A percentile compares a stretch with the other conserved stretches of the same genome.
phyloP scores from a whole-genome alignment of 2,888 invertebrate genomes.

The Autographa pulchrina region DNA sequence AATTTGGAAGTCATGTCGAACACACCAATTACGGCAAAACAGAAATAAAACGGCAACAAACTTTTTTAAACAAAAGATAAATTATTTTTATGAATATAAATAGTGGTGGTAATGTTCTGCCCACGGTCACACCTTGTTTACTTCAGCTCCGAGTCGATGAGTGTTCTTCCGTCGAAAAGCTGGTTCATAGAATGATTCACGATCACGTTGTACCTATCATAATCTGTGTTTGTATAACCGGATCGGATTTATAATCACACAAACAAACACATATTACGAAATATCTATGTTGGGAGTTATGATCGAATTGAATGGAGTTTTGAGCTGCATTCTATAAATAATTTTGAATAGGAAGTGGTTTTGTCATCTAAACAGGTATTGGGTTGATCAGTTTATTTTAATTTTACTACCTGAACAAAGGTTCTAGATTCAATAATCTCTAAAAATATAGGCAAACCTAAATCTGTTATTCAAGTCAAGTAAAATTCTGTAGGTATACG shows the following conservation, averaged over 20 bases:
- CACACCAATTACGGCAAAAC: background rate
- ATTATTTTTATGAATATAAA: slow-evolving; percentile 27
- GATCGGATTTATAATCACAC: slow-evolving; percentile 49
- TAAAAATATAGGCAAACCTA: too few relatives aligned
- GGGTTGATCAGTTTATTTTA: too few relatives aligned
- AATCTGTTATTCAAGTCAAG: too few relatives aligned
- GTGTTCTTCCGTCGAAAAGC: slow-evolving; percentile 64
- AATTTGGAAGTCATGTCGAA: background rate
- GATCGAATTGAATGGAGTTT: background rate
- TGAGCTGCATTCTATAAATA: background rate
- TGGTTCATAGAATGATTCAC: slow-evolving; percentile 65
- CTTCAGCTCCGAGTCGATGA: slow-evolving; percentile 57
- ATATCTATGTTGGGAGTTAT: slow-evolving; percentile 29
- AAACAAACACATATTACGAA: slow-evolving; percentile 40
- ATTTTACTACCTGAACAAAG: too few relatives aligned
- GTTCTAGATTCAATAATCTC: too few relatives aligned
- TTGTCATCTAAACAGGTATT: too few relatives aligned
- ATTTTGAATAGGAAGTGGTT: background rate
- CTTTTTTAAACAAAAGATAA: background rate
- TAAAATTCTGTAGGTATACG: too few relatives aligned
- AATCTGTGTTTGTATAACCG: slow-evolving; percentile 59
- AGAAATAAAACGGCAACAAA: background rate
- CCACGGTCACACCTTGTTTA: slow-evolving; percentile 62
- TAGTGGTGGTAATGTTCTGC: slow-evolving; percentile 46
- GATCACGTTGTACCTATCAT: slow-evolving; percentile 58